Evolutionary conservation across 2,888 invertebrate species (phyloP), one percentile per base, ranked within the genome.

Genomic region (Neoitamus cyanurus): DNA sequence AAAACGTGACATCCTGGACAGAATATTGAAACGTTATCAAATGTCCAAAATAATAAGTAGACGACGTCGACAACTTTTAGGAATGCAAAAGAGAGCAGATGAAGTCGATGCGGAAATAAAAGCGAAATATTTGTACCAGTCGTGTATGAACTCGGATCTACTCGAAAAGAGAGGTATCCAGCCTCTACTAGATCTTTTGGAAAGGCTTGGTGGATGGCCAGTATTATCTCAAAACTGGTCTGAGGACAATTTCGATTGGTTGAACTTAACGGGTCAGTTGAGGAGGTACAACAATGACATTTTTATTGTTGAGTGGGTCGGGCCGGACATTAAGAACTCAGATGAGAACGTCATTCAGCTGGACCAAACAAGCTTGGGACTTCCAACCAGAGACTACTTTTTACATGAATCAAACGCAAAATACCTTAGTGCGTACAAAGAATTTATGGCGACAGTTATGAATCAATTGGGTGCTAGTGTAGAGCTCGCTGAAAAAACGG

Each of bases 301-400:
- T 85, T 92, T 98, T 0, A 94, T 98, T 87, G 95, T 97, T 0
- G 95, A 96, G 89, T 96, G 96, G 95, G 96, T 98, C 58, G 97
- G 97, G 11, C 96, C 98, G 0, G 98, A 99, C 90, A 97, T 98
- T 84, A 97, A 97, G 90, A 97, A 98, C 90, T 97, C 98, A 5
- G 95, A 97, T 88, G 94, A 96, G 88, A 97, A 97, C 90, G 94
- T 98, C 6, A 95, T 98, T 86, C 93, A 97, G 93, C 94, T 98
- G 88, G 98, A 98, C 91, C 98, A 98, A 91, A 96, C 97, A 0
- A 95, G 94, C 78, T 92, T 97, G 88, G 94, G 96, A 31, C 91
- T 96, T 83, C 96, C 96, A 20, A 94, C 95, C 0, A 92, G 95
- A 80, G 95, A 95, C 87, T 96, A 95, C 90, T 98, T 94, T 92